These are phyloP conservation scores for Spialia ferax DNA, from an alignment of 2,888 invertebrate genomes.

Conservation along the genomic window DNA sequence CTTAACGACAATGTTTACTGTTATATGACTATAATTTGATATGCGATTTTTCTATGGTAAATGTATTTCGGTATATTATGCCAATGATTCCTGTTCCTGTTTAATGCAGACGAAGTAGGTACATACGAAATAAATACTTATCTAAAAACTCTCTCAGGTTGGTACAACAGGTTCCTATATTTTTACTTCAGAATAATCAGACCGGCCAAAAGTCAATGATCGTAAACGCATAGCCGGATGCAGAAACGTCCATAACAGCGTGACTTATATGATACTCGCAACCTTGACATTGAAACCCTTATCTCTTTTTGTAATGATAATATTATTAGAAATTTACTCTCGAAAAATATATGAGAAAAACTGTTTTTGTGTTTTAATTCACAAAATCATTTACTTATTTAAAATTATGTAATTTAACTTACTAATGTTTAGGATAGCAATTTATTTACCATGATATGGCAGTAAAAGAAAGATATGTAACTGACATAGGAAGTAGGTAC, in stretches of 20 bases:
- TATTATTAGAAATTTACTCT: slow-evolving; percentile 59
- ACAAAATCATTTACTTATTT: slow-evolving; percentile 41
- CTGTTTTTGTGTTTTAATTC: slow-evolving; percentile 67
- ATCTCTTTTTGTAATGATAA: slow-evolving; percentile 65
- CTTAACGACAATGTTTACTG: too few species aligned
- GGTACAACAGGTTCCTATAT: too few species aligned
- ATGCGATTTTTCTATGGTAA: too few species aligned
- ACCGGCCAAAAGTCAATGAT: slow-evolving; percentile 20
- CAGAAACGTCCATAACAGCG: slow-evolving; percentile 37
- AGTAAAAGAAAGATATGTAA: slow-evolving; percentile 4
- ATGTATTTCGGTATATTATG: too few species aligned
- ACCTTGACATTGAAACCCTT: slow-evolving; percentile 59
- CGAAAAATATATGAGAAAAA: slow-evolving; percentile 42
- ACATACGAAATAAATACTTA: too few species aligned
- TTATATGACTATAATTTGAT: too few species aligned
- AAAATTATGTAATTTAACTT: too few species aligned
- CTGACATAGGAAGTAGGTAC: too few species aligned
- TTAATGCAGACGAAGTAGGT: too few species aligned
- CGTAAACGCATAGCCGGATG: slow-evolving; percentile 41
- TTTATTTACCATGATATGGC: neutral
- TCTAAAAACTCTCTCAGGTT: too few species aligned
- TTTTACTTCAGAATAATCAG: slow-evolving; percentile 10
- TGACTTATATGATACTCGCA: slow-evolving; percentile 55
- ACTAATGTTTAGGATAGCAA: too few species aligned
- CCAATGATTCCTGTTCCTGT: too few species aligned